Conservation (phyloP, 2,113 vertebrate species). For the Plecotus auritus region DNA sequence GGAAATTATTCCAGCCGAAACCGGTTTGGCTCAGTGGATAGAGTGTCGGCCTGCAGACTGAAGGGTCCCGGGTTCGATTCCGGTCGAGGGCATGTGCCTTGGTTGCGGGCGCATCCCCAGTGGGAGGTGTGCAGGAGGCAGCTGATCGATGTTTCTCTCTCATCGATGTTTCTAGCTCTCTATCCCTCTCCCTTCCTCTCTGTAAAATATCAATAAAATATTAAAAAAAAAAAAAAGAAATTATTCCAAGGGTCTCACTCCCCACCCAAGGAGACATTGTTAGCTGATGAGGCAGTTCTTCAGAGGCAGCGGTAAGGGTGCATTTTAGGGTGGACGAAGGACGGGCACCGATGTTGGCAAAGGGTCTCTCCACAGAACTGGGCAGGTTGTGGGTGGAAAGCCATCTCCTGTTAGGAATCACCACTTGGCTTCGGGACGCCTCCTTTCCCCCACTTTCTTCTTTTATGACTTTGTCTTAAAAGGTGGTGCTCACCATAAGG, state of each 20-base stretch:
- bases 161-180: too few species aligned
- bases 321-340: not conserved
- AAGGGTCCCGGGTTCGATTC: too few species aligned
- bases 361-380: not conserved
- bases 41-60: too few species aligned
- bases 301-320: not conserved
- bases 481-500: not conserved
- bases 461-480: not conserved
- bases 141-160: too few species aligned
- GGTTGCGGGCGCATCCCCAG: too few species aligned
- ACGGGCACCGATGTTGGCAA: not conserved
- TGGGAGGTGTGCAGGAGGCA: too few species aligned
- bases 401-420: not conserved
- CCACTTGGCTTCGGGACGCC: not conserved
- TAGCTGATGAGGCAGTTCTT: not conserved
- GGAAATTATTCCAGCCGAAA: too few species aligned
- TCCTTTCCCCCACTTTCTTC: not conserved
- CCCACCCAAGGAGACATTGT: not conserved
- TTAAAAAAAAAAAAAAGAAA: too few species aligned
- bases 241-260: not conserved
- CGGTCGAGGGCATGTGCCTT: too few species aligned
- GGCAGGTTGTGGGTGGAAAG: rapidly evolving
- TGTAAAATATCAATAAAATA: too few species aligned
- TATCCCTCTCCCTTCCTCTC: too few species aligned
- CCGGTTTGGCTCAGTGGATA: too few species aligned